Percentiles rank a stretch among this genome's conserved stretches.
Evolutionary conservation across 2,797 vertebrate genomes (phyloP).

Genomic region (Tragopan temminckii): DNA sequence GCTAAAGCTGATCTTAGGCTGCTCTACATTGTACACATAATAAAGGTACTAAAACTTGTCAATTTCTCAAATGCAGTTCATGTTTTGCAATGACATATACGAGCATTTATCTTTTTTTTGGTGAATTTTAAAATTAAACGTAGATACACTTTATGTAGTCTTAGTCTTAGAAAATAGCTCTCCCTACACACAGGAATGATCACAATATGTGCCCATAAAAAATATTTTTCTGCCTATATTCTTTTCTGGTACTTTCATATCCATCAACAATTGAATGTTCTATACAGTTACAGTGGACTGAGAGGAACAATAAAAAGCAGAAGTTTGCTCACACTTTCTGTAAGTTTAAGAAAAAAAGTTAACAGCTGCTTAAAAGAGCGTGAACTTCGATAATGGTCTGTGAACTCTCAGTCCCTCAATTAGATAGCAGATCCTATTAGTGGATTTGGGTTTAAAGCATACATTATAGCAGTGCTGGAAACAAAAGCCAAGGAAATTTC

Average conservation of each 20-base stretch:
- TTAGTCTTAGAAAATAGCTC: neutral
- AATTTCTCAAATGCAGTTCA: neutral
- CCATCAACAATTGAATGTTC: neutral
- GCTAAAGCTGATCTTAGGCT: neutral
- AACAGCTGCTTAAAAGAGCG: neutral
- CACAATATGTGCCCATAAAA: neutral
- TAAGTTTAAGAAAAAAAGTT: neutral
- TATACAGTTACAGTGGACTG: neutral
- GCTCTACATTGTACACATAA: neutral
- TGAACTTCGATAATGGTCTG: neutral
- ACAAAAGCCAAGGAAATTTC: conserved; percentile 1
- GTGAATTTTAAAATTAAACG: neutral
- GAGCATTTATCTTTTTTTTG: neutral
- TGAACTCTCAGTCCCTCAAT: neutral
- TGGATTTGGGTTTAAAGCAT: neutral
- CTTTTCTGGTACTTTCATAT: neutral
- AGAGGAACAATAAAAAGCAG: neutral
- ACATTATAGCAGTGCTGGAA: neutral
- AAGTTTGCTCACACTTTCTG: neutral
- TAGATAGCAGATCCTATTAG: neutral
- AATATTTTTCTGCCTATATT: neutral
- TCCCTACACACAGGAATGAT: neutral
- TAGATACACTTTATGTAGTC: too few relatives aligned
- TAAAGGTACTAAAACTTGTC: neutral
- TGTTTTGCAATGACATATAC: neutral